Evolutionary conservation across 2,113 vertebrate species (phyloP), one percentile per base, ranked within the genome.

Genomic region (Stegastes partitus): DNA sequence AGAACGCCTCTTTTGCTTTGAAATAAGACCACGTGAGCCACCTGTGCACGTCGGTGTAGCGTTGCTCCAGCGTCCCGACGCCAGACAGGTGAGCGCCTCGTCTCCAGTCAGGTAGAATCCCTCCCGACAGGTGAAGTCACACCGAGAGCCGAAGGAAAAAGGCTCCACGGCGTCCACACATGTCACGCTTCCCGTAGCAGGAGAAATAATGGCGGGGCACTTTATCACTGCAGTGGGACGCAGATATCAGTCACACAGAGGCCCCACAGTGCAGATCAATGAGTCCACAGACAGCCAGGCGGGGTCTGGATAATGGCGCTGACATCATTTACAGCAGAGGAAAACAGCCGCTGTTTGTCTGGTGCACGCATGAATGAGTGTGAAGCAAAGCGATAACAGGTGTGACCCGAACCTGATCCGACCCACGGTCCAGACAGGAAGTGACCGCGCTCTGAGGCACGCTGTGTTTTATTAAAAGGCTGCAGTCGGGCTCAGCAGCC

Each of bases 111-210:
- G 86, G 42, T 34, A 5, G 63, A 92, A 93, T 65, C 92, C 94
- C 75, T 91, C 67, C 12, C 80, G 54, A 64, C 95, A 95, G 77
- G n/a, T 54, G 68, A 94, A 74, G 14, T 80, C 55, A 70, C 95
- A 96, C 23, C 0, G 18, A 0, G 86, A 90, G 63, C 45, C 68
- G 53, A 83, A 91, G 5, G 87, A 91, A 63, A 87, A 90, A 6
- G 80, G 51, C 76, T 80, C 80, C 65, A 90, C 9, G 1, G 78
- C 16, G 62, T 85, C 68, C 55, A 73, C 62, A 45, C 89, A 92
- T 1, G 59, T 81, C 82, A 92, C 26, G 55, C 58, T 83, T 49
- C 83, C 85, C 19, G 56, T 68, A 1, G 18, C 22, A 55, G 90
- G 89, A 28, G 39, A 56, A 26, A 70, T 23, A 51, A 87, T 21